Base-by-base conservation (phyloP, 2,888 invertebrate genomes). In the Campoplex capitator region DNA sequence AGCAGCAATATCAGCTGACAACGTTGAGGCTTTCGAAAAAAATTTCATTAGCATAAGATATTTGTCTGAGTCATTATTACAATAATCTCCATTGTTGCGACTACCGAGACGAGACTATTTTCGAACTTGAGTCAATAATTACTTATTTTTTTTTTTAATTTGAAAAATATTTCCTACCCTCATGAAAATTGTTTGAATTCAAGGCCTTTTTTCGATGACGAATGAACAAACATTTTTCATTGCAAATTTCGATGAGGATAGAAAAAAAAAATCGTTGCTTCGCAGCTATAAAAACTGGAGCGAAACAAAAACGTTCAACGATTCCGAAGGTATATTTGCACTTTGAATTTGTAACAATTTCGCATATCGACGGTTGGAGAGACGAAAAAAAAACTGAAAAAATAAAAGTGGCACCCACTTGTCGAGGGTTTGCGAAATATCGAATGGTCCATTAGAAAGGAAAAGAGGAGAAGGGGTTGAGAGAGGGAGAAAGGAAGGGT, bases 391-490 rank as follows among this genome's bases (percentile, higher is more conserved):
- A 11, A 23, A 23, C 38, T 9, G n/a, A 80, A 62, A 56, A 35
- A 54, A 71, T 23, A 67, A 54, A 11, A 28, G 23, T 67, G 54
- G 56, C 74, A 68, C 84, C 86, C 85, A 88, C 89, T 88, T 89
- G 88, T 78, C 77, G 77, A 73, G 76, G 77, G 83, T 76, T 89
- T 89, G 87, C 84, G 88, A 88, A 89, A 89, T 85, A 48, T 54
- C 54, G 77, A 71, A 67, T 74, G 81, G 56, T 81, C 56, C 73
- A 81, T 58, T 54, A 42, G 65, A 51, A 54, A 38, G 62, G 62
- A 32, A 65, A 65, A 54, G 23, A 45, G 23, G 54, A 35, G 23
- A 45, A 38, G 48, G 56, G 32, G 16, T 6, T 65, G 11, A 42
- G 45, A 42, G 81, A 38, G 16, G 1, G 13, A 54, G 73, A 48